Base-by-base conservation (phyloP, 2,113 vertebrate species). In the Loxodonta africana region DNA sequence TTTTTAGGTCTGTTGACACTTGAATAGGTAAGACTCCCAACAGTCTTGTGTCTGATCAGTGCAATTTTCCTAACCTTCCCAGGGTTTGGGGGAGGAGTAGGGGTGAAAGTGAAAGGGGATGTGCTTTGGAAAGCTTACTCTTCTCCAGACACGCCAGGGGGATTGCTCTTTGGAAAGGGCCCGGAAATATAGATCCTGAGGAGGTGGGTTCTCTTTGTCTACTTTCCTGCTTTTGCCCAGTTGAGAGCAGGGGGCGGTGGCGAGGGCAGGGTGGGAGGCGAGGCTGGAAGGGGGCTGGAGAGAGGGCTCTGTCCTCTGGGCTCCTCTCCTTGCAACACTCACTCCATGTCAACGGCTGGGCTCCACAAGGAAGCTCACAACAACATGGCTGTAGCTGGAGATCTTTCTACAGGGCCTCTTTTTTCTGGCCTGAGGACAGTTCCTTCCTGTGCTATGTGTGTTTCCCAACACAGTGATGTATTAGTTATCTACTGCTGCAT, bases 381-480 rank as follows among this genome's bases (percentile, higher is more conserved):
- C 15, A 18, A 2, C 30, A 5, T 1, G 57, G 21, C 15, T 23
- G 9, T 48, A 60, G 60, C 11, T 85, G 51, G 88, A 82, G 21
- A 12, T 51, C 53, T 46, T 11, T 86, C 77, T 37, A n/a, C 46
- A 71, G 67, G 9, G 6, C 1, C 5, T 4, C 14, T 33, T 30
- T n/a, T 93, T 57, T 62, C 21, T 17, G 57, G 82, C 65, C 84
- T 30, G 26, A 51, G 60, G 48, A 80, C 30, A 30, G 60, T 51
- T 2, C 30, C 51, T 57, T 82, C 30, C 51, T 41, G 0, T 26
- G 11, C 37, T 8, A 2, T 44, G 26, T 80, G 4, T 73, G 8
- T 9, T 11, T 33, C 65, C 28, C 51, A 12, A 2, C 21, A 44
- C 11, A 5, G 48, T 0, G 0, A 25, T 81, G 17, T 67, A 2